These are phyloP conservation scores for Cyanoramphus novaezelandiae DNA, from an alignment of 2,113 vertebrate species.

Conservation along the genomic window DNA sequence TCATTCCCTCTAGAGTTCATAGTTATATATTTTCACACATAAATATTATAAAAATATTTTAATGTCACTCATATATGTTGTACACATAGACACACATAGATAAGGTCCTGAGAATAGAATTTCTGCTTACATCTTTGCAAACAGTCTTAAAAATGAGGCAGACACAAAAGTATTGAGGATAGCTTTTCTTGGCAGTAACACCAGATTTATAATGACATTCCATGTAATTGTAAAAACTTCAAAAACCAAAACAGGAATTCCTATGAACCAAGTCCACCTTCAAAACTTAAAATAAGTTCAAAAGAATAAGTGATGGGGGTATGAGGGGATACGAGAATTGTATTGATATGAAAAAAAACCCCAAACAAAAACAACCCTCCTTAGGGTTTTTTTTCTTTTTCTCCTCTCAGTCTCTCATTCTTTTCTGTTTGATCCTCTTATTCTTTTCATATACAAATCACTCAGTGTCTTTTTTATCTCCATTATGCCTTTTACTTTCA, in stretches of 20 bases:
- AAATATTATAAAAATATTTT: not conserved
- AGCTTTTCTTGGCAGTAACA: not conserved
- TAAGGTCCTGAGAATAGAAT: not conserved
- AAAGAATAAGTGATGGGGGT: not conserved
- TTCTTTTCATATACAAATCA: not conserved
- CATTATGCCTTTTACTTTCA: not conserved
- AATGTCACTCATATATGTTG: not conserved
- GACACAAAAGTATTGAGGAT: not conserved
- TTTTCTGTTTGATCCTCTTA: not conserved
- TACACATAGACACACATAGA: not conserved
- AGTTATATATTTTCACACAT: not conserved
- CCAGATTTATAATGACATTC: not conserved
- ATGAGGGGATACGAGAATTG: not conserved
- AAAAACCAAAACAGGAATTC: not conserved
- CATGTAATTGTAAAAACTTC: not conserved
- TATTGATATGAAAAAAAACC: not conserved
- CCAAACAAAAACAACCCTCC: not conserved
- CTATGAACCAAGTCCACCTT: rapidly evolving
- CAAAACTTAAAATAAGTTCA: not conserved
- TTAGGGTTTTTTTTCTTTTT: not conserved
- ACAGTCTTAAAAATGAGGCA: not conserved
- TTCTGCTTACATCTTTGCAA: not conserved
- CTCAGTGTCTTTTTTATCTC: not conserved
- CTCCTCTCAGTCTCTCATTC: not conserved
- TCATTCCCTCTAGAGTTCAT: not conserved